Evolutionary conservation across 2,888 invertebrate genomes (phyloP).

Genomic region (Epinotia nisella): DNA sequence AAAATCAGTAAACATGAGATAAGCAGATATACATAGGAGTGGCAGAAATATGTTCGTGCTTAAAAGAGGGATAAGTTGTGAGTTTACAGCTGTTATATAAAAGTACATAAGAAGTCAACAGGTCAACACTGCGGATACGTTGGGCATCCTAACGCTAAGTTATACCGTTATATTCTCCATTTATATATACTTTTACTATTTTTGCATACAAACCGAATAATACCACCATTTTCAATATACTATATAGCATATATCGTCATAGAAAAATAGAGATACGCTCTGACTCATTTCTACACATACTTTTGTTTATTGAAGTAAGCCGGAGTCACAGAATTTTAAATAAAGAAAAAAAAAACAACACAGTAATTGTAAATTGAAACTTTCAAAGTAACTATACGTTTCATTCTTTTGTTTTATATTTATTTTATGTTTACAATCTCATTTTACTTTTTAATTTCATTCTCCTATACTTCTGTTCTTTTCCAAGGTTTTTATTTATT

Average conservation of each 20-base stretch:
- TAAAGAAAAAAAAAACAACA: slow-evolving; percentile 64
- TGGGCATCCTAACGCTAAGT: slow-evolving; percentile 84
- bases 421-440: slow-evolving; percentile 61
- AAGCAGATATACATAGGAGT: slow-evolving; percentile 58
- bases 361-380: slow-evolving; percentile 65
- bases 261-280: slow-evolving; percentile 67
- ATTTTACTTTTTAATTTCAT: slow-evolving; percentile 61
- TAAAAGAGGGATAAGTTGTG: slow-evolving; percentile 80
- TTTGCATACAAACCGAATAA: slow-evolving; percentile 78
- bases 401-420: slow-evolving; percentile 58
- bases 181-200: slow-evolving; percentile 80
- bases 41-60: slow-evolving; percentile 58
- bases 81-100: slow-evolving; percentile 76
- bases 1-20: slow-evolving; percentile 46
- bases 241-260: slow-evolving; percentile 67
- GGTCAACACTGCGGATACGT: slow-evolving; percentile 80
- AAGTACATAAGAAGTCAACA: slow-evolving; percentile 72
- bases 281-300: slow-evolving; percentile 69
- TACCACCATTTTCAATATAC: slow-evolving; percentile 73
- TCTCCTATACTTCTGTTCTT: slow-evolving; percentile 78
- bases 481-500: slow-evolving; percentile 60
- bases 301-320: slow-evolving; percentile 65
- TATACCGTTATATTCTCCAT: slow-evolving; percentile 69
- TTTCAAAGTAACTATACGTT: slow-evolving; percentile 60
- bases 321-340: slow-evolving; percentile 64